A percentile compares a stretch with the other conserved stretches of the same genome.
These are phyloP conservation scores for Aphis craccivora DNA, from an alignment of 1,140 invertebrate genomes.

Conservation along the genomic window DNA sequence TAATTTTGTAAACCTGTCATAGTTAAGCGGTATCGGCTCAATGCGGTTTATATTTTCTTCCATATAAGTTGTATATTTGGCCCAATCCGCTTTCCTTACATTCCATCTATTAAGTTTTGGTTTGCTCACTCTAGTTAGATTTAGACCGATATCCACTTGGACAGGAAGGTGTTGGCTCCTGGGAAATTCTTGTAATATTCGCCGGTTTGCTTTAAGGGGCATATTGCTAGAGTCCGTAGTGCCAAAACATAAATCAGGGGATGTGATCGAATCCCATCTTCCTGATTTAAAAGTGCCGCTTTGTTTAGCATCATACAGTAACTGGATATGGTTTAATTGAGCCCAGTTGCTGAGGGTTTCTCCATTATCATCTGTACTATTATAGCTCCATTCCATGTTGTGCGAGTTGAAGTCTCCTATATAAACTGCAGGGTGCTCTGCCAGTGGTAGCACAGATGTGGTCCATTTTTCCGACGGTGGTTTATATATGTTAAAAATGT, in stretches of 20 bases:
- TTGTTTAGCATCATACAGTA: no score
- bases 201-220: not conserved
- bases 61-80: not conserved
- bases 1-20: not conserved
- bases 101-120: not conserved
- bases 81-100: not conserved
- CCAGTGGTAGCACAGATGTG: no score
- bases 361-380: no score
- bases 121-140: not conserved
- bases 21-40: not conserved
- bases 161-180: not conserved
- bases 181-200: conserved; percentile 11
- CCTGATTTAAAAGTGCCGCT: no score
- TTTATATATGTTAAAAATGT: no score
- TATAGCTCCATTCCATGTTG: no score
- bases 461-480: no score
- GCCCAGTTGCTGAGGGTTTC: no score
- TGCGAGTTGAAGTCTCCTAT: no score
- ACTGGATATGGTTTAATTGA: no score
- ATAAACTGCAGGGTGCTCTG: no score
- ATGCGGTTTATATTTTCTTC: conserved; percentile 19
- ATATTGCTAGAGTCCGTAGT: not conserved
- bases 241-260: not conserved
- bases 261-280: no score
- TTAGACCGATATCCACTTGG: not conserved